Evolutionary conservation across 2,888 invertebrate genomes (phyloP).

Genomic region (Gymnoscelis rufifasciata): DNA sequence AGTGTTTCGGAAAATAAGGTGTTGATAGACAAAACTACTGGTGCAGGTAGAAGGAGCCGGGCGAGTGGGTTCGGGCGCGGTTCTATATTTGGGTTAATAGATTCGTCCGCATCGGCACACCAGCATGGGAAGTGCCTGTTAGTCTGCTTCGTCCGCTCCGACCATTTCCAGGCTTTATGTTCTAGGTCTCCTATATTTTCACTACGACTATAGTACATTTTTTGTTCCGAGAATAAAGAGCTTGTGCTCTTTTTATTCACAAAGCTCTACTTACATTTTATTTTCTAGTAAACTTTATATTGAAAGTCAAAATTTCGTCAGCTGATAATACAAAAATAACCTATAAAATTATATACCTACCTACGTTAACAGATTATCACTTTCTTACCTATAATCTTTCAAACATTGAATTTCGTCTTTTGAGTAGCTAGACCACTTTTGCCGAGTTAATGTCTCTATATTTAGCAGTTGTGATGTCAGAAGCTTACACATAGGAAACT

Average conservation of each 20-base stretch:
- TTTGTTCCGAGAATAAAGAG: slow-evolving; percentile 7
- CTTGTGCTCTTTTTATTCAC: background rate
- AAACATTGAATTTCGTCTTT: slow-evolving; percentile 32
- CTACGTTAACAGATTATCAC: too few species aligned
- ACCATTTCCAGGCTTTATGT: slow-evolving; percentile 39
- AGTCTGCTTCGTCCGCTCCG: slow-evolving; percentile 52
- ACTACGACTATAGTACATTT: slow-evolving; percentile 13
- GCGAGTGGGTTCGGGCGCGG: slow-evolving; percentile 65
- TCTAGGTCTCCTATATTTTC: slow-evolving; percentile 15
- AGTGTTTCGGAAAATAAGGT: slow-evolving; percentile 9
- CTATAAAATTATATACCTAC: too few species aligned
- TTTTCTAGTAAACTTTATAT: background rate
- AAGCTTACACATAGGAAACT: slow-evolving; percentile 45
- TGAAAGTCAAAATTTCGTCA: background rate
- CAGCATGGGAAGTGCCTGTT: slow-evolving; percentile 75
- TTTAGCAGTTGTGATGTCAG: slow-evolving; percentile 57
- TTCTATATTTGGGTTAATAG: slow-evolving; percentile 79
- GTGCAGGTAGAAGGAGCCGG: slow-evolving; percentile 42
- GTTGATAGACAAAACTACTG: slow-evolving; percentile 19
- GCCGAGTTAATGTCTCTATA: slow-evolving; percentile 55
- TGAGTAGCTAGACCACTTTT: slow-evolving; percentile 38
- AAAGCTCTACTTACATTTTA: background rate
- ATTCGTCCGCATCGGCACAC: slow-evolving; percentile 69
- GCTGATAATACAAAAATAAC: background rate
- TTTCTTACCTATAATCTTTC: too few species aligned